phyloP scores from a whole-genome alignment of 2,113 vertebrate species.

The Eleginops maclovinus region DNA sequence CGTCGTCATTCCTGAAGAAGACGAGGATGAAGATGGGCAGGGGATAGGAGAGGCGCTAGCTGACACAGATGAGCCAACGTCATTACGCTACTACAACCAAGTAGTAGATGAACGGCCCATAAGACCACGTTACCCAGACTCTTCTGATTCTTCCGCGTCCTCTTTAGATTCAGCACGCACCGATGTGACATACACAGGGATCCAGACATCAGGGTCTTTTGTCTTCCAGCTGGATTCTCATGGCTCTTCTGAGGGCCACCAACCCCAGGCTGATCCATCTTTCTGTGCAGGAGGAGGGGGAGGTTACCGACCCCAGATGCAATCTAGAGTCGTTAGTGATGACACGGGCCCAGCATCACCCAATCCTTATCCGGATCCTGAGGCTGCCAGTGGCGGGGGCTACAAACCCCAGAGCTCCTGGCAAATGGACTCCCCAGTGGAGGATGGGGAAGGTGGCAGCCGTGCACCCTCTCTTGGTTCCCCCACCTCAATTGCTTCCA shows the following conservation, averaged over 20 bases:
- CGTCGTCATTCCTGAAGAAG: slow-evolving; percentile 86
- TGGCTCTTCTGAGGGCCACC: slow-evolving; percentile 50
- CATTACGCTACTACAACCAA: slow-evolving; percentile 90
- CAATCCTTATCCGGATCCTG: slow-evolving; percentile 36
- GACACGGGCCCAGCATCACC: slow-evolving; percentile 21
- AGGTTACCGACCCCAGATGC: slow-evolving; percentile 75
- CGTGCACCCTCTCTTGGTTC: slow-evolving; percentile 89
- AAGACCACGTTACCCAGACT: slow-evolving; percentile 71
- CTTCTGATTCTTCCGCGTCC: slow-evolving; percentile 83
- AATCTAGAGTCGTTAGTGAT: slow-evolving; percentile 21
- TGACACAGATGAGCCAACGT: slow-evolving; percentile 85
- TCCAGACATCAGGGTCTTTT: slow-evolving; percentile 88
- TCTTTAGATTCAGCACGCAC: slow-evolving; percentile 83
- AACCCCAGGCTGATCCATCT: slow-evolving; percentile 50
- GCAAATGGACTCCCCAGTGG: slow-evolving; percentile 86
- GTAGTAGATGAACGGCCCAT: slow-evolving; percentile 88
- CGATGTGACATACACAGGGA: slow-evolving; percentile 93
- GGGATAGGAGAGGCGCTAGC: slow-evolving; percentile 78
- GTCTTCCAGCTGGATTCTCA: slow-evolving; percentile 80
- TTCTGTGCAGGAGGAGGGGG: slow-evolving; percentile 50
- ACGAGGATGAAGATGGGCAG: slow-evolving; percentile 71
- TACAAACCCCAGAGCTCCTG: slow-evolving; percentile 93
- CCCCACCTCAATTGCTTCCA: slow-evolving; percentile 93
- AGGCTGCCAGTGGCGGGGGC: slow-evolving; percentile 76
- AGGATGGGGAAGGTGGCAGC: slow-evolving; percentile 79